Conservation (phyloP, 1,140 invertebrate species). For the Homarus americanus region DNA sequence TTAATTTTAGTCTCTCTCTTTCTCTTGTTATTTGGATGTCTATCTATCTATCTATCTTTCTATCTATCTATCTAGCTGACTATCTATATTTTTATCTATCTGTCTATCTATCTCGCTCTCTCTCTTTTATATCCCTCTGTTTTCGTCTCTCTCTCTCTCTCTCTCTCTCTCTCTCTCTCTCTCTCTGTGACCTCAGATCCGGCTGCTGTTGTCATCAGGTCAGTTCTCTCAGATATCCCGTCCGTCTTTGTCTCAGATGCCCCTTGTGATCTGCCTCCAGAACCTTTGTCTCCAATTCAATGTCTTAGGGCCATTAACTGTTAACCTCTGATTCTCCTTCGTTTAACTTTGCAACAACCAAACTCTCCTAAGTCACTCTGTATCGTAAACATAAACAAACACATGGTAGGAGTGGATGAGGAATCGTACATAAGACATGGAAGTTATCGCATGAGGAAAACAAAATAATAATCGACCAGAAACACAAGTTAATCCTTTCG, state of each 20-base stretch:
- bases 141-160: slow-evolving; percentile 26
- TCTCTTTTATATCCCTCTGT: neutral
- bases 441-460: no score
- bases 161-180: slow-evolving; percentile 39
- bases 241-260: slow-evolving; percentile 40
- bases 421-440: no score
- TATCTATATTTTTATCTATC: neutral
- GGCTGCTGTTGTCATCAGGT: slow-evolving; percentile 45
- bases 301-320: slow-evolving; percentile 55
- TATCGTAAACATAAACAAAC: no score
- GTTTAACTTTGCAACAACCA: no score
- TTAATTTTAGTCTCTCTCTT: neutral
- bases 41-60: neutral
- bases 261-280: slow-evolving; percentile 30
- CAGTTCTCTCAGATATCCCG: slow-evolving; percentile 58
- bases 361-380: no score
- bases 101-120: neutral
- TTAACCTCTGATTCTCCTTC: slow-evolving; percentile 17
- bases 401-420: no score
- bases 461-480: no score
- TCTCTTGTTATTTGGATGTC: neutral
- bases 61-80: no score
- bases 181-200: slow-evolving; percentile 20
- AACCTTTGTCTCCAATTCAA: slow-evolving; percentile 46
- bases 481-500: neutral